Conservation (phyloP, 2,797 vertebrate species). For the Neosilurus hyrtlii region DNA sequence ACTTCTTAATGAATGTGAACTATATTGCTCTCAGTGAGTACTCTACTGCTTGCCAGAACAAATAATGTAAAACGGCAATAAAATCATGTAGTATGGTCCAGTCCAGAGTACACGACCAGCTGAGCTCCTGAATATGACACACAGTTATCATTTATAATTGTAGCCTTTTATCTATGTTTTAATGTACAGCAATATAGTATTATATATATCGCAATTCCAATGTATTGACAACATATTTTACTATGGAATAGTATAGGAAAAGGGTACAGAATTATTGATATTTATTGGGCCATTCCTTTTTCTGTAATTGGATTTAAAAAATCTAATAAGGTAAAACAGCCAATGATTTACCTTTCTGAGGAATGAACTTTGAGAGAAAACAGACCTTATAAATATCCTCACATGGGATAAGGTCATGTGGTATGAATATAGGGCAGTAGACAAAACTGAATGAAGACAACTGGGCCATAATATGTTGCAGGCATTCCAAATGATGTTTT, state of each 20-base stretch:
- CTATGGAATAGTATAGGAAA: not conserved
- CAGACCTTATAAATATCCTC: not conserved
- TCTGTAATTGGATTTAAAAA: not conserved
- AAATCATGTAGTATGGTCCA: not conserved
- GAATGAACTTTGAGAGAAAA: not conserved
- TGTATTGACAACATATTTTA: no score
- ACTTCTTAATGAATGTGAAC: no score
- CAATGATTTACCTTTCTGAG: not conserved
- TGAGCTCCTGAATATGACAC: not conserved
- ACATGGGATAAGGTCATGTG: not conserved
- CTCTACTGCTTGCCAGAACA: no score
- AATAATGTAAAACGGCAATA: not conserved
- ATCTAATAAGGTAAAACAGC: not conserved
- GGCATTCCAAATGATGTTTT: not conserved
- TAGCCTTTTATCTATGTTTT: not conserved
- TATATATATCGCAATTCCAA: not conserved
- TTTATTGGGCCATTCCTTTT: not conserved
- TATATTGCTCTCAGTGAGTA: no score
- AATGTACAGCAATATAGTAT: not conserved
- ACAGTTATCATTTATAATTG: not conserved
- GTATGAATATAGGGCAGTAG: slow-evolving; percentile 10
- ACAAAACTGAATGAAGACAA: slow-evolving; percentile 7
- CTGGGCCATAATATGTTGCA: slow-evolving; percentile 15
- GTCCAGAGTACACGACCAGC: not conserved
- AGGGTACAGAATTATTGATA: not conserved